Percentiles rank a stretch among this genome's conserved stretches.
Conservation (phyloP, 2,113 vertebrate species). For the Ginglymostoma cirratum region DNA sequence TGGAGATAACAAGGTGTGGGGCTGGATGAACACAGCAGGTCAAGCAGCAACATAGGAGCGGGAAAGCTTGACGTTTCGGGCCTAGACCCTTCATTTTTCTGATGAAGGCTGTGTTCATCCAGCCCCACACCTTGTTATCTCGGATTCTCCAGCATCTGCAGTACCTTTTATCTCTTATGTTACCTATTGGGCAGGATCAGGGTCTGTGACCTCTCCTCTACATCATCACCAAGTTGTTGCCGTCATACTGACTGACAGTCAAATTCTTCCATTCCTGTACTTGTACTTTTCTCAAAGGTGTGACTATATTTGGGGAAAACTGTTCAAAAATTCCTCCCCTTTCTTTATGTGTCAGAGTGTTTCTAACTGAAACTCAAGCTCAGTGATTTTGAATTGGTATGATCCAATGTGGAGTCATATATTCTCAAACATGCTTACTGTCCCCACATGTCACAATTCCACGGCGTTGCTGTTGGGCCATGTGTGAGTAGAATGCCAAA, state of each 20-base stretch:
- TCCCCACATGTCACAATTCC: neutral
- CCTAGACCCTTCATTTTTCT: no score
- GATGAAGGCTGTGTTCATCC: no score
- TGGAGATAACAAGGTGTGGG: no score
- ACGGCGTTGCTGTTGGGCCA: neutral
- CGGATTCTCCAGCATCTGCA: no score
- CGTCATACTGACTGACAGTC: neutral
- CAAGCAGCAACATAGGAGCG: no score
- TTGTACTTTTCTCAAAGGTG: neutral
- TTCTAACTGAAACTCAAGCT: neutral
- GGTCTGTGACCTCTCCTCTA: neutral
- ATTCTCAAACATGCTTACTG: neutral
- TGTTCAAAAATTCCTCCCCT: neutral
- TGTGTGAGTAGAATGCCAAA: neutral
- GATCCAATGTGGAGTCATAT: neutral
- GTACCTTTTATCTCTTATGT: no score
- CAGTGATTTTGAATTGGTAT: neutral
- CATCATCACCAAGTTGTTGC: neutral
- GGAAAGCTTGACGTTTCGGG: no score
- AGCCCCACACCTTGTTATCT: no score
- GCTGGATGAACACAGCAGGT: no score
- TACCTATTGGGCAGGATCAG: neutral
- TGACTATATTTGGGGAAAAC: neutral
- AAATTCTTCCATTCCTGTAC: neutral
- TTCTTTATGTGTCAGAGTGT: neutral